Evolutionary conservation across 2,113 vertebrate genomes (phyloP).

Genomic region (Nothobranchius kuhntae): DNA sequence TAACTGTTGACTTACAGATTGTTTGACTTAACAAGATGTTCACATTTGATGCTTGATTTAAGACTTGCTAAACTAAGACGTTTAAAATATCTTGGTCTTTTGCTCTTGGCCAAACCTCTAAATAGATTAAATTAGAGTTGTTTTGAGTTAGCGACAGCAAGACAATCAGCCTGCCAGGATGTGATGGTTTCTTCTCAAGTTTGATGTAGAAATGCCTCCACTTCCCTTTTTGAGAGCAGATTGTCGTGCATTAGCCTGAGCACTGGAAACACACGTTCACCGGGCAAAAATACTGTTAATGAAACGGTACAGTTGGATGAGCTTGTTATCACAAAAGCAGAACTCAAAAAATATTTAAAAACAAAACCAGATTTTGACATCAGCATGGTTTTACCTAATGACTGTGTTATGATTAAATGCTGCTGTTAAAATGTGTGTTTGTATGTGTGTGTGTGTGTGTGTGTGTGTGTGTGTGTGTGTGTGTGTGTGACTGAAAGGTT

Average conservation of each 20-base stretch:
- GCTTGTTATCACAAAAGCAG: no score
- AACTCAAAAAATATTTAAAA: no score
- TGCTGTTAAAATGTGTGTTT: no score
- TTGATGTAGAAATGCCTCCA: not conserved
- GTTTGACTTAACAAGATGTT: no score
- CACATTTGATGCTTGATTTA: not conserved
- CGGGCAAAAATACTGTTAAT: not conserved
- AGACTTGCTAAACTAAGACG: not conserved
- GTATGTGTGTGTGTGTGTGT: no score
- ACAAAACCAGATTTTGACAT: no score
- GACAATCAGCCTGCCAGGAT: not conserved
- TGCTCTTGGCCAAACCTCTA: not conserved
- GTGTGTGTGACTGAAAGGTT: no score
- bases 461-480: no score
- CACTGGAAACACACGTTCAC: not conserved
- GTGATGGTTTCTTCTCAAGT: not conserved
- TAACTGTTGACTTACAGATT: not conserved
- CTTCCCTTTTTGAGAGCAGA: not conserved
- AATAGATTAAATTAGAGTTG: not conserved
- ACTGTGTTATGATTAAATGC: no score
- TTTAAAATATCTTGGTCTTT: not conserved
- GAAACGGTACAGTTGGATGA: no score
- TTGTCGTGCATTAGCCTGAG: not conserved
- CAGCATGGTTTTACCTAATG: no score
- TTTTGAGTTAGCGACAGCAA: not conserved